These are phyloP conservation scores for Heliothis virescens DNA, from an alignment of 1,140 invertebrate species.

Conservation along the genomic window DNA sequence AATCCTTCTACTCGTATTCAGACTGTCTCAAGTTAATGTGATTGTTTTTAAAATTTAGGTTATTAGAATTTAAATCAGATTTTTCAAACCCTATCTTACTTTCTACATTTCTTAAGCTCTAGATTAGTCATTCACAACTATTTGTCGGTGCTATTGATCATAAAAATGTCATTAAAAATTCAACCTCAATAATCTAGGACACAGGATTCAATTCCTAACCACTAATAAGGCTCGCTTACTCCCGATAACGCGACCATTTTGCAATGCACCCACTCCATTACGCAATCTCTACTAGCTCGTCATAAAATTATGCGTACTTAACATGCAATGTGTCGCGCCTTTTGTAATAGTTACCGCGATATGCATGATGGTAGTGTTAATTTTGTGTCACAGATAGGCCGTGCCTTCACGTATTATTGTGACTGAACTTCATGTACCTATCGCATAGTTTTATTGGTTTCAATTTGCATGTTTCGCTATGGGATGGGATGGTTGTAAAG, in stretches of 20 bases:
- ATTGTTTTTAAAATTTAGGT: too few species aligned
- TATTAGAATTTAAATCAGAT: too few species aligned
- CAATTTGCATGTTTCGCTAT: not conserved
- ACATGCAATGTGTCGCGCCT: conserved; percentile 61
- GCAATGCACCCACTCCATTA: conserved; percentile 60
- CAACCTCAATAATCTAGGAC: conserved; percentile 30
- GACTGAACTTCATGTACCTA: not conserved
- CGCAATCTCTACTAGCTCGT: conserved; percentile 54
- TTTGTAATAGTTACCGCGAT: conserved; percentile 60
- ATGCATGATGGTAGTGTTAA: conserved; percentile 54
- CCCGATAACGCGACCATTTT: conserved; percentile 34
- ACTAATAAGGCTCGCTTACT: conserved; percentile 6
- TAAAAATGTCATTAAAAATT: not conserved
- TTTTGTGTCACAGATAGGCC: conserved; percentile 51
- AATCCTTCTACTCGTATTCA: not conserved
- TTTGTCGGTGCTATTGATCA: not conserved
- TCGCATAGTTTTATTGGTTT: conserved; percentile 5
- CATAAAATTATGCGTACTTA: conserved; percentile 61
- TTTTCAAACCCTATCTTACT: too few species aligned
- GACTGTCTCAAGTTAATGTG: too few species aligned
- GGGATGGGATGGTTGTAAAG: not conserved
- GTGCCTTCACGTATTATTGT: conserved; percentile 23
- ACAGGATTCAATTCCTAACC: conserved; percentile 14
- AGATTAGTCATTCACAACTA: too few species aligned
- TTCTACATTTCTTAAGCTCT: too few species aligned